Conservation (phyloP, 2,888 invertebrate species). For the Nemotelus pantherinus region DNA sequence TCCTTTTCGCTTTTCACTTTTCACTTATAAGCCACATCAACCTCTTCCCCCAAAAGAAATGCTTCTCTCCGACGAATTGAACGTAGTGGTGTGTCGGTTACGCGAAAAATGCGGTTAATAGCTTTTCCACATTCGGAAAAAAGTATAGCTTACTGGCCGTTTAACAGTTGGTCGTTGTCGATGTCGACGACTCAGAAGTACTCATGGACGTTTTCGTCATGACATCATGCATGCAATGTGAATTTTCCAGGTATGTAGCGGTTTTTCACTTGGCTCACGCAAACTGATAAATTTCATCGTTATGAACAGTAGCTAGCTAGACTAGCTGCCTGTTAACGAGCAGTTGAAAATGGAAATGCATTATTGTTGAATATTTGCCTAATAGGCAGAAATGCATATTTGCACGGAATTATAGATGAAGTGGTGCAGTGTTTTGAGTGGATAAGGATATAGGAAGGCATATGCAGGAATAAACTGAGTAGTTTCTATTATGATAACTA, state of each 20-base stretch:
- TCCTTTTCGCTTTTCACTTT: conserved; percentile 2
- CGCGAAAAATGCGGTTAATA: conserved; percentile 32
- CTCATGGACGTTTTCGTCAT: background rate
- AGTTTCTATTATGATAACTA: too few species aligned
- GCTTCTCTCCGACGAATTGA: background rate
- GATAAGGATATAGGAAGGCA: too few species aligned
- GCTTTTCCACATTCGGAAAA: conserved; percentile 24
- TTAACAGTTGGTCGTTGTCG: conserved; percentile 13
- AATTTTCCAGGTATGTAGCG: background rate
- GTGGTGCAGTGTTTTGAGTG: too few species aligned
- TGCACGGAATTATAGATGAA: too few species aligned
- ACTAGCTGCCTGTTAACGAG: too few species aligned
- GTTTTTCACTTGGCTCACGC: conserved; percentile 27
- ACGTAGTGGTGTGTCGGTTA: background rate
- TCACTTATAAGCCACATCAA: background rate
- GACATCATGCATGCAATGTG: conserved; percentile 15
- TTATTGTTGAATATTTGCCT: too few species aligned
- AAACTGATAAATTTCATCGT: conserved; percentile 20
- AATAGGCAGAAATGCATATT: too few species aligned
- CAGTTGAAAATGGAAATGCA: too few species aligned
- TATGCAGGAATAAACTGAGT: too few species aligned
- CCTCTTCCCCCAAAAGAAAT: background rate
- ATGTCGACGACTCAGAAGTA: background rate
- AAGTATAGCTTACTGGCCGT: conserved; percentile 22
- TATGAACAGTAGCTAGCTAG: too few species aligned